Evolutionary conservation across 2,113 vertebrate species (phyloP), one percentile per base, ranked within the genome.

Genomic region (Psophia crepitans): DNA sequence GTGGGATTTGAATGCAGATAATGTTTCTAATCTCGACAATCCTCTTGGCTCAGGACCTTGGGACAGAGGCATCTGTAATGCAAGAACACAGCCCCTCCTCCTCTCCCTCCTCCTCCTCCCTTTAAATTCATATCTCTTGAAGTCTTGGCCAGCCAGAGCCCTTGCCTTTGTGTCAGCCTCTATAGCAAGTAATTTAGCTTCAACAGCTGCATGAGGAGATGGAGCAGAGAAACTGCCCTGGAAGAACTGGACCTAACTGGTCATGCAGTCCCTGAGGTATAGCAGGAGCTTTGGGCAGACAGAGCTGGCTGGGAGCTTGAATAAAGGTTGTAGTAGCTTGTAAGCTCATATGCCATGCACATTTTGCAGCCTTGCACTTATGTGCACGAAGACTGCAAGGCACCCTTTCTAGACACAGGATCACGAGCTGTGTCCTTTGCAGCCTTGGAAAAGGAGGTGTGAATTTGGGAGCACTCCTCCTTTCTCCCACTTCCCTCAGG

Each of bases 1-100:
- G 81, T 49, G 90, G 89, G 74, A 92, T 94, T 92, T 94, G 89
- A 96, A 87, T 83, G 61, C 75, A 94, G 81, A 96, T 76, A 83
- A 76, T 66, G 71, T 85, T 96, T 95, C 96, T 95, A 81, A 86
- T 89, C 87, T 89, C 78, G 49, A 93, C 79, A 70, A 78, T 95
- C 96, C 89, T 91, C 60, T 95, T 90, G 89, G 93, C 95, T 95
- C 70, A 30, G 89, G 78, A 92, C 81, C 65, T 64, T 74, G 73
- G 74, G 89, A 76, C 35, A 60, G 80, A 94, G 57, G 57, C 26
- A 4, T 58, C 66, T 89, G 94, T 95, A 96, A 97, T 56, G 53
- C 76, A 91, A 92, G 91, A 96, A 92, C 81, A 74, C 53, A 61
- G 49, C n/a, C 41, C 32, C 32, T 89, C 89, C 91, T 78, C 30